Evolutionary conservation across 2,113 vertebrate species (phyloP).

Genomic region (Passer domesticus): DNA sequence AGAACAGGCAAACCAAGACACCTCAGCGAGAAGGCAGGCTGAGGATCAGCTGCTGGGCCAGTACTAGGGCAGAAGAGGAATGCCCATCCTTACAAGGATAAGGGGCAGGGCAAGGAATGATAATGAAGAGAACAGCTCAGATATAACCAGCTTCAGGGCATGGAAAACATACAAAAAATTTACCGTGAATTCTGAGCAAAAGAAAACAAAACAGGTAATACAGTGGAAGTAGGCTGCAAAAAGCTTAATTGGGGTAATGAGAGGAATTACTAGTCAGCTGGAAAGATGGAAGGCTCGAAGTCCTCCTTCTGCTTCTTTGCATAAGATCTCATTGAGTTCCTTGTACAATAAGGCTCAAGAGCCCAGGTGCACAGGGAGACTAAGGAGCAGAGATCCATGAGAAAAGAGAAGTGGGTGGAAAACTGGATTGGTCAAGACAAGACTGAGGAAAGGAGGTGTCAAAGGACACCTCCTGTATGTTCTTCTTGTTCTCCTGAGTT

Average conservation of each 20-base stretch:
- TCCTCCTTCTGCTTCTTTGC: neutral
- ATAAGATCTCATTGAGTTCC: neutral
- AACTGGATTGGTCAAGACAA: neutral
- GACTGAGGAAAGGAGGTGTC: neutral
- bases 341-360: neutral
- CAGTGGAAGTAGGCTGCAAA: neutral
- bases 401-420: neutral
- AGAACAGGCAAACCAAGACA: neutral
- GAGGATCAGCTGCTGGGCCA: neutral
- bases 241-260: neutral
- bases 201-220: neutral
- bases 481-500: neutral
- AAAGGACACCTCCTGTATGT: neutral
- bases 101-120: neutral
- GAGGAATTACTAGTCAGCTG: neutral
- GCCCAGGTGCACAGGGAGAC: rapidly evolving
- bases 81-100: neutral
- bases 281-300: neutral
- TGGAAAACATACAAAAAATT: neutral
- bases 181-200: neutral
- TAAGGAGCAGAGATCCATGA: neutral
- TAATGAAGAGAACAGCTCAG: neutral
- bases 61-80: neutral
- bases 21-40: neutral
- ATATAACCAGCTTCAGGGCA: neutral